Conservation (phyloP, 2,113 vertebrate genomes). For the Loxodonta africana region DNA sequence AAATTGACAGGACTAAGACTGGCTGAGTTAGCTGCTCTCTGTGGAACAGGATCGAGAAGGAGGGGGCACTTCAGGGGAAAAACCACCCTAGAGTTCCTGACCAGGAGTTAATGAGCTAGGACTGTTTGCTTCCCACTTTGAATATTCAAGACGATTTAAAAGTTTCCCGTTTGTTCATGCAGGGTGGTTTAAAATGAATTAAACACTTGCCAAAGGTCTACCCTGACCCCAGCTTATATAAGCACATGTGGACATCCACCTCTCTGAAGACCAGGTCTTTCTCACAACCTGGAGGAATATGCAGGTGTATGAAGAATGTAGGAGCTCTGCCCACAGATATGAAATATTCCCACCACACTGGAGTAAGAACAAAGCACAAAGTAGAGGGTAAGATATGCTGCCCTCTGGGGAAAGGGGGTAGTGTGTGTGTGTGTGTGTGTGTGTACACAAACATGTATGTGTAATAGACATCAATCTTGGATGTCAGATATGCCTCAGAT, state of each 20-base stretch:
- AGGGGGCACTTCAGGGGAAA: rapidly evolving
- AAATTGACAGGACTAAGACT: background rate
- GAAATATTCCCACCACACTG: background rate
- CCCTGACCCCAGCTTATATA: background rate
- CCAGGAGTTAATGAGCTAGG: background rate
- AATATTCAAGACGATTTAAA: background rate
- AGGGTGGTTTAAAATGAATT: background rate
- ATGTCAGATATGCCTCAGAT: background rate
- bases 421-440: background rate
- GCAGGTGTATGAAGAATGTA: no score
- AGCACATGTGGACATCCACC: background rate
- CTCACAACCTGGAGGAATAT: background rate
- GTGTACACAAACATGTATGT: background rate
- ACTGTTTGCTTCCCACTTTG: background rate
- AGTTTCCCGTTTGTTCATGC: background rate
- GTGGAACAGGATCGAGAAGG: no score
- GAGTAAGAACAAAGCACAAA: background rate
- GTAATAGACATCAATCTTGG: background rate
- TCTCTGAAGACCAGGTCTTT: rapidly evolving
- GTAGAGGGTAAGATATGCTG: background rate
- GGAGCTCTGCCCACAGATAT: background rate
- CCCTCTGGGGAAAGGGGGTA: background rate
- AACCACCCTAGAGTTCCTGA: no score
- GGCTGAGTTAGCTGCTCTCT: background rate
- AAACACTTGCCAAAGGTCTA: background rate